Base-by-base conservation (phyloP, 2,888 invertebrate genomes). In the Mechanitis mazaeus region DNA sequence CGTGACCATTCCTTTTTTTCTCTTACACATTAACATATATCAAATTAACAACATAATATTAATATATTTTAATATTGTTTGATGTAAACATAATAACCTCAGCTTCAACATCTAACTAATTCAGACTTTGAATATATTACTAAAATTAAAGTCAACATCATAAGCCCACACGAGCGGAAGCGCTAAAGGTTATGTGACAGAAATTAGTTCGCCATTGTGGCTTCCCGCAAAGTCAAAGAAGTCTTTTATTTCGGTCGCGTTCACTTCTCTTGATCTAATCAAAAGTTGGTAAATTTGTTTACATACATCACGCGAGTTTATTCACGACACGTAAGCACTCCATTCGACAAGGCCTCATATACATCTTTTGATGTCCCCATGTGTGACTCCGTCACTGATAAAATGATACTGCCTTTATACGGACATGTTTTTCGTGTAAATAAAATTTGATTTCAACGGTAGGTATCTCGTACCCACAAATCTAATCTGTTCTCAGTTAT, bases 271-370 rank as follows among this genome's bases (percentile, higher is more conserved):
- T 83, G 84, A 87, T 88, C 80, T 82, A 84, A 86, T 87, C 86
- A 87, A 84, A 87, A 85, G 80, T 84, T 85, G 77, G 78, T 78
- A 83, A 89, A 86, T 87, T 84, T 87, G 85, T 84, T 87, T 87
- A 85, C 85, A 83, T 83, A 84, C 77, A 81, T 82, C 76, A 80
- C 75, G 74, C 68, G 55, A 72, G 72, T 71, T 78, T 83, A 87
- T 87, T 86, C 87, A 72, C 76, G 72, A 80, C 88, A 87, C 87
- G 87, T 87, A 87, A 83, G 78, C 77, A 74, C 73, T 77, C 73
- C 74, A 76, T 75, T 75, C 78, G 75, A 80, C 80, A 78, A 81
- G 80, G 80, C 81, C 81, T 81, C 65, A 59, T 65, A 64, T 69
- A 65, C 63, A 65, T 66, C 80, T 83, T 84, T 85, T 85, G 85